Evolutionary conservation across 1,140 invertebrate genomes (phyloP).

Genomic region (Drosophila burlai): DNA sequence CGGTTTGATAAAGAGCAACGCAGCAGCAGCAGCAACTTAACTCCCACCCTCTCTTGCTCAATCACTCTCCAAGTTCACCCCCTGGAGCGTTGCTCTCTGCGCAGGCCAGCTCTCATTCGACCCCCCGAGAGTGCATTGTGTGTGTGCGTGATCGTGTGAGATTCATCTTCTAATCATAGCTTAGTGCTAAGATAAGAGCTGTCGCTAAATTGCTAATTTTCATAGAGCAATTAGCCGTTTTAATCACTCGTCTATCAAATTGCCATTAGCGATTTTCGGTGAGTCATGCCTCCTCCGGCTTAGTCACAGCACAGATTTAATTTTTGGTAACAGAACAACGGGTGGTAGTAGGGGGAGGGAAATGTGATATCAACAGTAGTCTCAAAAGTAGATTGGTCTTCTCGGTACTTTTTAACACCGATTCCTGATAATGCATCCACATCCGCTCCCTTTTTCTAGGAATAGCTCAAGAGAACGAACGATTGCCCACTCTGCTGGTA

Average conservation of each 20-base stretch:
- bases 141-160: conserved; percentile 27
- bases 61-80: conserved; percentile 31
- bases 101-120: conserved; percentile 16
- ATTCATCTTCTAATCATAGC: conserved; percentile 9
- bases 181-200: conserved; percentile 36
- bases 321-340: neutral
- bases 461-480: conserved; percentile 2
- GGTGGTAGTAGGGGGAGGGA: neutral
- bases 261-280: conserved; percentile 16
- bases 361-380: conserved; percentile 37
- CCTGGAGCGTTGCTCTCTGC: conserved; percentile 28
- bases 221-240: conserved; percentile 54
- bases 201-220: conserved; percentile 23
- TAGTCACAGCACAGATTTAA: conserved; percentile 15
- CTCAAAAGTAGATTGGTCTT: conserved; percentile 3
- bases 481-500: conserved; percentile 3
- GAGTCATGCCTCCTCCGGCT: conserved; percentile 53
- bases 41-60: conserved; percentile 37
- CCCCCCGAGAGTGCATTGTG: neutral
- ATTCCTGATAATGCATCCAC: conserved; percentile 39
- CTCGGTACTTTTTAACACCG: conserved; percentile 18
- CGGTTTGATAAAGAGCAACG: conserved; percentile 61
- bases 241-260: conserved; percentile 13
- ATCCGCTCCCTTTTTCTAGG: conserved; percentile 38
- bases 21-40: conserved; percentile 18